Base-by-base conservation (phyloP, 2,888 invertebrate species). In the Spisula subtruncata region DNA sequence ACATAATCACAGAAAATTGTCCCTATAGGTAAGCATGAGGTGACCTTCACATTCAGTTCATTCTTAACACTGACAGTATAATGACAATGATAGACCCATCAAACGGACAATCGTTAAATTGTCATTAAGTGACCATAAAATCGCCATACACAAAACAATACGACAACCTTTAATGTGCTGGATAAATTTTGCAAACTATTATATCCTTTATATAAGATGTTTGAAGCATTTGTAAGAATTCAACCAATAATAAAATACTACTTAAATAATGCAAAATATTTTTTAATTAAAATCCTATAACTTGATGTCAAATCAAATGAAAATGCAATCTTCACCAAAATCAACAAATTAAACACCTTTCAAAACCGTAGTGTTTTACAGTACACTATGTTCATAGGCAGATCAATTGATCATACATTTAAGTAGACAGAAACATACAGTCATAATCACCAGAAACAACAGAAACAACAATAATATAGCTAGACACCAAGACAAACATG, bases 331-430 rank as follows among this genome's bases (percentile, higher is more conserved):
- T 32, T 32, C 12, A 14, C 16, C 75, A 16, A 32, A 16, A 75
- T 35, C 75, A 75, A 1, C 16, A 66, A 75, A 75, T 16, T 25
- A 35, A 32, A 35, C 32, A 35, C 5, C 75, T 35, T 18, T 0
- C 75, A 29, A 32, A 75, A 12, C 32, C 0, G 1, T 32, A 12
- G 5, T 10, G 16, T 5, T 20, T 75, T 35, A 75, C 32, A 35
- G 35, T 75, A 75, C 14, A 75, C 16, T 32, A 35, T 14, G 20
- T 75, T 75, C 75, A 35, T 32, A 32, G 32, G 12, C 75, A 1
- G 29, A 35, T 32, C 75, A 75, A 75, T 75, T 32, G 32, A 75
- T 75, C 75, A 75, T 75, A 75, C 10, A 32, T 32, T n/a, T 75
- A 75, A 35, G 75, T 16, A 75, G 35, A 75, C 75, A 35, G 60